phyloP scores from a whole-genome alignment of 2,113 vertebrate species.

The Podocnemis expansa region DNA sequence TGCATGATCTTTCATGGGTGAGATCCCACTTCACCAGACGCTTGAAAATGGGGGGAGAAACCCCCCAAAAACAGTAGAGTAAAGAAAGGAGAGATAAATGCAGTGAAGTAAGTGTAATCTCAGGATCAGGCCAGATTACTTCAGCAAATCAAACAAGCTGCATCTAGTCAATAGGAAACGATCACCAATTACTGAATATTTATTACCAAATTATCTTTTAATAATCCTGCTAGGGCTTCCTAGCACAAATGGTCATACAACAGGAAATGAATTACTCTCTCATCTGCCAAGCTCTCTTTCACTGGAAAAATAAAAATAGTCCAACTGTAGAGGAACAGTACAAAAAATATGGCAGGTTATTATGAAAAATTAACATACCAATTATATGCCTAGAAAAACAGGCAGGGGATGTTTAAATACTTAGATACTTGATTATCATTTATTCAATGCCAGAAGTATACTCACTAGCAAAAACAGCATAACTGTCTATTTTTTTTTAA shows the following conservation, averaged over 20 bases:
- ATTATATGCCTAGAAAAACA: background rate
- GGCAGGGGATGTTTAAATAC: background rate
- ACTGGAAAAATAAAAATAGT: background rate
- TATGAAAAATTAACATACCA: background rate
- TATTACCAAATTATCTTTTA: background rate
- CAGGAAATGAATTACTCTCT: background rate
- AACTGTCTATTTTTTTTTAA: background rate
- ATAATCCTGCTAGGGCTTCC: background rate
- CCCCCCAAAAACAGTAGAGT: too few relatives aligned
- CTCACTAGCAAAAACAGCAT: background rate
- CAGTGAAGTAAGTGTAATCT: too few relatives aligned
- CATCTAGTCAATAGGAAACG: background rate
- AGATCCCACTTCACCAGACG: too few relatives aligned
- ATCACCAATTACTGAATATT: background rate
- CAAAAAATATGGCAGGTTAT: background rate
- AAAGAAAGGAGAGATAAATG: too few relatives aligned
- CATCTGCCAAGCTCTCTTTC: background rate
- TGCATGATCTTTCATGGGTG: too few relatives aligned
- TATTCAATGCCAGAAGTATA: background rate
- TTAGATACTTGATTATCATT: background rate
- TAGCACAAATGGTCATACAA: background rate
- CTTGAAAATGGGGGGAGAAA: too few relatives aligned
- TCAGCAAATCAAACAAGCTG: too few relatives aligned
- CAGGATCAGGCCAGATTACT: too few relatives aligned
- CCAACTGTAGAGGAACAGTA: background rate